phyloP scores from a whole-genome alignment of 2,888 invertebrate genomes.

The Himalopsyche tibetana region DNA sequence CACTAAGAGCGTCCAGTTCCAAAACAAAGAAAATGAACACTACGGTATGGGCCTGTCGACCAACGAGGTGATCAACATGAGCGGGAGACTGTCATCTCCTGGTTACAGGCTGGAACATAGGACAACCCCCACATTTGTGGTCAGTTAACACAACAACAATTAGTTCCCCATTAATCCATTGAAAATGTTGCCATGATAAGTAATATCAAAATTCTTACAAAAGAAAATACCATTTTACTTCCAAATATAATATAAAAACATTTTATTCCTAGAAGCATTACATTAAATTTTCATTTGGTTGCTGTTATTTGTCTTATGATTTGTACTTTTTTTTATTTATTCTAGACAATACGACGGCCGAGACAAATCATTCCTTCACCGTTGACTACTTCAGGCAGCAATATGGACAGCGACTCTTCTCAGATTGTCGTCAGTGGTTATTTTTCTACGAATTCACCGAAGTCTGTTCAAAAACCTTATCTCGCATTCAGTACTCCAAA shows the following conservation, averaged over 20 bases:
- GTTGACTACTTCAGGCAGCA: slow-evolving; percentile 29
- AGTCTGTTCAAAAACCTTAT: background rate
- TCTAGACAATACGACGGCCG: slow-evolving; percentile 48
- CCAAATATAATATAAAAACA: too few relatives aligned
- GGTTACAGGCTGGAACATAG: slow-evolving; percentile 20
- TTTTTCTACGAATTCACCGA: slow-evolving; percentile 10
- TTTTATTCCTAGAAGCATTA: too few relatives aligned
- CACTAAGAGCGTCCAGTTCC: slow-evolving; percentile 64
- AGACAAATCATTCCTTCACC: background rate
- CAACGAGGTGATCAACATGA: background rate
- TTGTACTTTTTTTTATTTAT: slow-evolving; percentile 15
- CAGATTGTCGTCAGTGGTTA: slow-evolving; percentile 14
- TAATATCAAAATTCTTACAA: too few relatives aligned
- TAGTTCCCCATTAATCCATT: too few relatives aligned
- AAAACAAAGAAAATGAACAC: slow-evolving; percentile 13
- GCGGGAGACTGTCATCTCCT: slow-evolving; percentile 28
- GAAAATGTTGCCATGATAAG: too few relatives aligned
- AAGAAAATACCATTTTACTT: too few relatives aligned
- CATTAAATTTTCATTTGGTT: too few relatives aligned
- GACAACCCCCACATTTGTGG: slow-evolving; percentile 56
- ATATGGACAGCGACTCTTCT: slow-evolving; percentile 8
- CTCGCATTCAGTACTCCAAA: slow-evolving; percentile 3
- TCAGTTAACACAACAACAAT: background rate
- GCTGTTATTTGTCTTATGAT: background rate
- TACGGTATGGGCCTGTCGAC: background rate